Evolutionary conservation across 2,888 invertebrate species (phyloP).

Genomic region (Plebejus argus): DNA sequence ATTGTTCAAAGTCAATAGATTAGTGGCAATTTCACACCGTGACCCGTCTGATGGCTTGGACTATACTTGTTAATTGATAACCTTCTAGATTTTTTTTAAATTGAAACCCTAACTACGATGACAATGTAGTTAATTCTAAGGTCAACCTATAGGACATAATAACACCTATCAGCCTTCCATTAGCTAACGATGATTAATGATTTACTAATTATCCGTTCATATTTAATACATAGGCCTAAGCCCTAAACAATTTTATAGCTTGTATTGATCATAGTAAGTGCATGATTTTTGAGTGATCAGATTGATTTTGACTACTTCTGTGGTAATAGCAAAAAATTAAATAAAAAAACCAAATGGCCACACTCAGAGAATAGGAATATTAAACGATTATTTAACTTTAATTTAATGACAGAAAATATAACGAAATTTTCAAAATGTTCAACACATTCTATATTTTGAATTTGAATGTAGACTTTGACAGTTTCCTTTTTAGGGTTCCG

Average conservation of each 20-base stretch:
- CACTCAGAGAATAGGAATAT: too few species aligned
- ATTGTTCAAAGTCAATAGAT: too few species aligned
- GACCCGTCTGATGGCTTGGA: too few species aligned
- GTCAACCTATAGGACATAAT: constrained; percentile 7
- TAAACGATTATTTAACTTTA: too few species aligned
- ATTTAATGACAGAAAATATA: too few species aligned
- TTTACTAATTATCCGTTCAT: constrained; percentile 3
- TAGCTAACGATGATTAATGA: constrained; percentile 13
- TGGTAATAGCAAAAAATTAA: too few species aligned
- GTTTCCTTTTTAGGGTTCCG: too few species aligned
- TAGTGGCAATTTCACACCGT: too few species aligned
- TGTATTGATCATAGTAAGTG: neutral
- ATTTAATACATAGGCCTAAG: neutral
- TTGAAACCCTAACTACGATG: neutral
- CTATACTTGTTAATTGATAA: neutral
- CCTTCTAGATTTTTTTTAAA: neutral
- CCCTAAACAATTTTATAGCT: neutral
- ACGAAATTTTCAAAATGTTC: too few species aligned
- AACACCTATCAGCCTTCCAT: constrained; percentile 6
- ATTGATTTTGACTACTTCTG: neutral
- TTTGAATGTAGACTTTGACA: too few species aligned
- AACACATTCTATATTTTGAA: too few species aligned
- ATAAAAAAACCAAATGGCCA: too few species aligned
- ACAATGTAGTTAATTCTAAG: neutral
- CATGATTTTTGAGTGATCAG: neutral